These are phyloP conservation scores for Bos taurus DNA, from an alignment of 2,113 vertebrate genomes.

Conservation along the genomic window ARS-UCD2.0 NC_037342.1:60228501-60229000, in stretches of 20 bases:
- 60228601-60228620: neutral
- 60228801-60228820: neutral
- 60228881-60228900: neutral
- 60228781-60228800: neutral
- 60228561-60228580: neutral
- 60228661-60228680: neutral
- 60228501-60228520: neutral
- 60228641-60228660: neutral
- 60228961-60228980: neutral
- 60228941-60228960: neutral
- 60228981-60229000: fast-evolving
- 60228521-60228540: neutral
- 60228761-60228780: neutral
- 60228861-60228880: neutral
- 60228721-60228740: neutral
- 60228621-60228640: neutral
- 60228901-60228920: neutral
- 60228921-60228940: neutral
- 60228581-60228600: neutral
- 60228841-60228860: neutral
- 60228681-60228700: neutral
- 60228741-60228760: neutral
- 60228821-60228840: neutral
- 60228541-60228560: neutral
- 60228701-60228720: neutral